Evolutionary conservation across 2,113 vertebrate species (phyloP).

Genomic region (Phyllostomus hastatus): DNA sequence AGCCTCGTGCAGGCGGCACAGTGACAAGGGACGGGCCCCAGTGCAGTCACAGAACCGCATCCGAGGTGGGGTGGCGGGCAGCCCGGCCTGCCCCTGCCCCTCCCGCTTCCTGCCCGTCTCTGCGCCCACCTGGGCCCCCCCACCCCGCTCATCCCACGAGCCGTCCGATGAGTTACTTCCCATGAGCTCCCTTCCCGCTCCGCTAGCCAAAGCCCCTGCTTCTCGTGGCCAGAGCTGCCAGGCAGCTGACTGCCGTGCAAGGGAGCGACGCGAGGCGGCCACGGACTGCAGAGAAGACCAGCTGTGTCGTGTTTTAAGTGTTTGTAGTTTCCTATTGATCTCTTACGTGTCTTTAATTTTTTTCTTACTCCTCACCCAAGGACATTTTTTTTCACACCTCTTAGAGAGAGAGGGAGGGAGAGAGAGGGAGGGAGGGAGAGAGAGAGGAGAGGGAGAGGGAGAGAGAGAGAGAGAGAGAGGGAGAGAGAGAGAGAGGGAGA

Average conservation of each 20-base stretch:
- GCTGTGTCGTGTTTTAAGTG: neutral
- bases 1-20: neutral
- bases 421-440: too few species aligned
- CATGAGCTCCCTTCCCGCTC: neutral
- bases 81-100: neutral
- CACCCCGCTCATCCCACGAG: neutral
- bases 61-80: fast-evolving
- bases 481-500: too few species aligned
- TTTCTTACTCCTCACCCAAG: too few species aligned
- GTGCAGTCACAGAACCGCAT: neutral
- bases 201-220: neutral
- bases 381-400: too few species aligned
- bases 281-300: neutral
- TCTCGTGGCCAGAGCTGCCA: neutral
- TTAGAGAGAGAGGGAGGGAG: too few species aligned
- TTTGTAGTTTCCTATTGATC: too few species aligned
- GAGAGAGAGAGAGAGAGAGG: too few species aligned
- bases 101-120: neutral
- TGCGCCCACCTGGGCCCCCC: neutral
- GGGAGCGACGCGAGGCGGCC: neutral
- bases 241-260: neutral
- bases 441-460: too few species aligned
- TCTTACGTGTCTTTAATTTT: too few species aligned
- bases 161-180: neutral
- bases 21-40: too few species aligned